These are phyloP conservation scores for Drosophila mayaguana DNA, from an alignment of 2,888 invertebrate genomes.

Conservation along the genomic window DNA sequence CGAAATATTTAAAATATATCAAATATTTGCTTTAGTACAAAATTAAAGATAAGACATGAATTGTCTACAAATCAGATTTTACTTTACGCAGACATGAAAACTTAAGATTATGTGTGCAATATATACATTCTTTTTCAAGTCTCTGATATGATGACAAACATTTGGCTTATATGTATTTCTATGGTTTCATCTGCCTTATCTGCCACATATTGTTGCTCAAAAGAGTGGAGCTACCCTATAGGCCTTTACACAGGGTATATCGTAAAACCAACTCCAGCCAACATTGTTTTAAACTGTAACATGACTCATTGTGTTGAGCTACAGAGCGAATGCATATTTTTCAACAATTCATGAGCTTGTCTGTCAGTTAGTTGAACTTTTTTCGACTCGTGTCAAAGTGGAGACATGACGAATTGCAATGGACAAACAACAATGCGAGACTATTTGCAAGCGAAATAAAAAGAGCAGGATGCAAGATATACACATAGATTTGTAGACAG, in stretches of 20 bases:
- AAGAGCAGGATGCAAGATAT: too few relatives aligned
- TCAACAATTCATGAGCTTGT: conserved; percentile 64
- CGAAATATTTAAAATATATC: too few relatives aligned
- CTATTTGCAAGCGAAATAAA: conserved; percentile 22
- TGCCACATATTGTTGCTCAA: neutral
- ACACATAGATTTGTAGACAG: too few relatives aligned
- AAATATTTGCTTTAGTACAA: too few relatives aligned
- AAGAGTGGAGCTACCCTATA: too few relatives aligned
- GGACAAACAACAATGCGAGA: conserved; percentile 40
- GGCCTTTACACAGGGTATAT: neutral
- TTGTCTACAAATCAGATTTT: too few relatives aligned
- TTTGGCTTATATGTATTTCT: too few relatives aligned
- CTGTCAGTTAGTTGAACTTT: conserved; percentile 40
- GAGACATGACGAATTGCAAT: conserved; percentile 10
- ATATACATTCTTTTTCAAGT: too few relatives aligned
- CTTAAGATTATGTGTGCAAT: too few relatives aligned
- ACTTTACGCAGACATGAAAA: too few relatives aligned
- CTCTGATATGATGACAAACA: too few relatives aligned
- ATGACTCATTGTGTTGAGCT: conserved; percentile 13
- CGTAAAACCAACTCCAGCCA: conserved; percentile 15
- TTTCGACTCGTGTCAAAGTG: conserved; percentile 31
- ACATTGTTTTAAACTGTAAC: conserved; percentile 32
- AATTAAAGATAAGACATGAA: too few relatives aligned
- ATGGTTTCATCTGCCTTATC: neutral
- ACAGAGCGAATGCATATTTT: conserved; percentile 35